Evolutionary conservation across 2,888 invertebrate species (phyloP), one percentile per base, ranked within the genome.

Genomic region (Cantharis rufa): DNA sequence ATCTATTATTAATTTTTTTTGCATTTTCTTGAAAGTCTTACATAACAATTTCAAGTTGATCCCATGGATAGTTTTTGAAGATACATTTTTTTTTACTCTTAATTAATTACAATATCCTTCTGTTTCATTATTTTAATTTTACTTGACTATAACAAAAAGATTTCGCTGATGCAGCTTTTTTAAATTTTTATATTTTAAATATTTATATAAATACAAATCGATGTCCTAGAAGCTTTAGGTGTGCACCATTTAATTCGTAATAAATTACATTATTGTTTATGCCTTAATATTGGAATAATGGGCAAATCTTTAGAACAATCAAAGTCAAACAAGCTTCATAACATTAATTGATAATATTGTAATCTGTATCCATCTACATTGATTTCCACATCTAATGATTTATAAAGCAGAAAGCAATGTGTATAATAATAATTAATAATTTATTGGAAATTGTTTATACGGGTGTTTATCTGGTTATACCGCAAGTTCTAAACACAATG

Each of bases 211-310:
- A n/a, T n/a, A n/a, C n/a, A n/a, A n/a, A n/a, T n/a, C n/a, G n/a
- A n/a, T n/a, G n/a, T n/a, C n/a, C n/a, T n/a, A n/a, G n/a, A n/a
- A n/a, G n/a, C n/a, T n/a, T n/a, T n/a, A n/a, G 21, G 21, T 21
- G 21, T 21, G 21, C 21, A 21, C 24, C 61, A 72, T 62, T 69
- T 62, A 69, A 74, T 69, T 70, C n/a, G 66, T 70, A 75, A 32
- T 75, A 71, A 71, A 68, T 71, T 75, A 71, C 68, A 66, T n/a
- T 71, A 66, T 71, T 75, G 63, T 75, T 75, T 71, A 75, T 75
- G 16, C 16, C 61, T 75, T 75, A 75, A 70, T 71, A 70, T 71
- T 71, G 70, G 61, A 71, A 61, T 71, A 66, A 75, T 66, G 61
- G 62, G 71, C 66, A 66, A 61, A 68, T 27, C 48, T n/a, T 48